These are phyloP conservation scores for Pampus argenteus DNA, from an alignment of 2,797 vertebrate genomes.

Conservation along the genomic window DNA sequence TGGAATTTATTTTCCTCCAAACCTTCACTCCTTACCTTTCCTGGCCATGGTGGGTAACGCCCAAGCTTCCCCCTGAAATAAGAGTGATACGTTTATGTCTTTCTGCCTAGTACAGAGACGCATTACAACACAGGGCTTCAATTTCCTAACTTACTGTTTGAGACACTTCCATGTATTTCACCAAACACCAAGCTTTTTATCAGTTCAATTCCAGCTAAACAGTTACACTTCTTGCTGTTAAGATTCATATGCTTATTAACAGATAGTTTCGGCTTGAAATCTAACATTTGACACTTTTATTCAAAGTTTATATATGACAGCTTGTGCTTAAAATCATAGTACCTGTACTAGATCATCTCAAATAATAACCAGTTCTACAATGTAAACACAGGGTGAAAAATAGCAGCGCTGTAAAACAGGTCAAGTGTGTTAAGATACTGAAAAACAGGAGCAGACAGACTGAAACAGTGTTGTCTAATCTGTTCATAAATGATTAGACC, in stretches of 20 bases:
- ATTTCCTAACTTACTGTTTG: background rate
- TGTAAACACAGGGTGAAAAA: background rate
- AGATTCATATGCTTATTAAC: background rate
- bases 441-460: background rate
- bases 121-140: background rate
- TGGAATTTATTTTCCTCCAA: background rate
- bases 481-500: background rate
- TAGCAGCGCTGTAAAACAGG: background rate
- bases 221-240: background rate
- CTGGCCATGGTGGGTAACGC: slow-evolving; percentile 98
- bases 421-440: no score
- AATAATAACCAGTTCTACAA: no score
- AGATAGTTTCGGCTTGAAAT: background rate
- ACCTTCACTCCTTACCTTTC: slow-evolving; percentile 88
- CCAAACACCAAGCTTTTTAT: background rate
- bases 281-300: no score
- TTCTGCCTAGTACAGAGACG: background rate
- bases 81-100: background rate
- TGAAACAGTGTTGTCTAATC: background rate
- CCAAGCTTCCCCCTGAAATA: slow-evolving; percentile 95
- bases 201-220: background rate
- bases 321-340: no score
- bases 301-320: background rate
- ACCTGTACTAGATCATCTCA: no score
- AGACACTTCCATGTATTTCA: background rate